These are phyloP conservation scores for Spatula clypeata DNA, from an alignment of 2,797 vertebrate genomes.

Conservation along the genomic window DNA sequence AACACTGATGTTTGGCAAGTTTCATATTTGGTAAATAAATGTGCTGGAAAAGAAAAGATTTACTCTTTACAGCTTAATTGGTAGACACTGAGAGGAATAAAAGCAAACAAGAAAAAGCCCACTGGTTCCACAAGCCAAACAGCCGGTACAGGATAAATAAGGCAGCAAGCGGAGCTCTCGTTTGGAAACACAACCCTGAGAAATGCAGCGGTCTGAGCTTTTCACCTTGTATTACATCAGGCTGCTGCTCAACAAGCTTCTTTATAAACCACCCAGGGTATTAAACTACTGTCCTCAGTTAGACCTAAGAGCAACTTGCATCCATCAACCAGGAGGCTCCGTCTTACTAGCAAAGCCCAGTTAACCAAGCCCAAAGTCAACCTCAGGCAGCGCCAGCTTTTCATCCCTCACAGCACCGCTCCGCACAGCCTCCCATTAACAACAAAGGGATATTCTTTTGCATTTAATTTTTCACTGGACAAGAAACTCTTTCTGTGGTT, in stretches of 20 bases:
- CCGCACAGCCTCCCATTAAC: background rate
- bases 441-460: background rate
- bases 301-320: background rate
- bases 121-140: background rate
- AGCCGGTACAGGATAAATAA: background rate
- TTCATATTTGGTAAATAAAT: background rate
- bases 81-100: background rate
- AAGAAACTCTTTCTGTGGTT: conserved; percentile 57
- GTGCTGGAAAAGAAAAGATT: background rate
- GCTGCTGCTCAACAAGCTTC: background rate
- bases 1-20: background rate
- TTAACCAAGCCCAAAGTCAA: conserved; percentile 19
- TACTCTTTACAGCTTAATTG: background rate
- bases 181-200: background rate
- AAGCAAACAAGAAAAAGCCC: background rate
- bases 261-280: background rate
- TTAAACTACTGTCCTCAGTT: background rate
- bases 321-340: background rate
- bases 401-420: background rate
- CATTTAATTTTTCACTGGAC: conserved; percentile 51
- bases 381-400: conserved; percentile 3
- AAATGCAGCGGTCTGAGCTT: background rate
- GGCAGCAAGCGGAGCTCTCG: background rate
- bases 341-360: background rate
- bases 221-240: conserved; percentile 4